Base-by-base conservation (phyloP, 2,797 vertebrate species). In the Phataginus tricuspis region DNA sequence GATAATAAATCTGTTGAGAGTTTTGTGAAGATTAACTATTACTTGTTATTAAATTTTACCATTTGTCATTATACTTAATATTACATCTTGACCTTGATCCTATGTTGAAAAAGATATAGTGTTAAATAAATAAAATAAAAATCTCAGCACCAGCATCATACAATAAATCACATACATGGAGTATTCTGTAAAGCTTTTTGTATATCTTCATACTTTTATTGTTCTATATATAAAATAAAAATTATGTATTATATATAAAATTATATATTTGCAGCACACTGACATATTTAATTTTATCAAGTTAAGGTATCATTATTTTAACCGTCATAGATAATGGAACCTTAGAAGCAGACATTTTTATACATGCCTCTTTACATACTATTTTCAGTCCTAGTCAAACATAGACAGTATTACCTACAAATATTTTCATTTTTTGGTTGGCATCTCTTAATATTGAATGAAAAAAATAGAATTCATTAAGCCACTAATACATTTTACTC, bases 91-190 rank as follows among this genome's bases (percentile, higher is more conserved):
- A 63, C 39, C 53, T 68, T 59, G 55, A 79, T 69, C 21, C 4
- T 72, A 37, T 95, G 12, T 93, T 95, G 25, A 75, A 74, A 89
- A 93, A 55, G 4, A 86, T 91, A 49, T 57, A 15, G 9, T 74
- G 74, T 63, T 91, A 91, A 80, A 63, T 80, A 93, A 83, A 89
- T 92, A 85, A 45, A 90, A 69, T 49, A 72, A 57, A 95, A 86
- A 69, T 51, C 9, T 77, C 31, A 79, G 21, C 13, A n/a, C 78
- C 25, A 78, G 12, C 21, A 72, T 88, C 16, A 64, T 42, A 51
- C 15, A 89, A 12, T 88, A 72, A 95, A 37, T 53, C 13, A 66
- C 4, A 27, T 55, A 78, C 10, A 61, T 12, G 19, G 25, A 57
- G 6, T 84, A 59, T 59, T 78, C 37, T 68, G 5, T 61, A 79